Evolutionary conservation across 2,888 invertebrate genomes (phyloP).

Genomic region (Gasteruption jaculator): DNA sequence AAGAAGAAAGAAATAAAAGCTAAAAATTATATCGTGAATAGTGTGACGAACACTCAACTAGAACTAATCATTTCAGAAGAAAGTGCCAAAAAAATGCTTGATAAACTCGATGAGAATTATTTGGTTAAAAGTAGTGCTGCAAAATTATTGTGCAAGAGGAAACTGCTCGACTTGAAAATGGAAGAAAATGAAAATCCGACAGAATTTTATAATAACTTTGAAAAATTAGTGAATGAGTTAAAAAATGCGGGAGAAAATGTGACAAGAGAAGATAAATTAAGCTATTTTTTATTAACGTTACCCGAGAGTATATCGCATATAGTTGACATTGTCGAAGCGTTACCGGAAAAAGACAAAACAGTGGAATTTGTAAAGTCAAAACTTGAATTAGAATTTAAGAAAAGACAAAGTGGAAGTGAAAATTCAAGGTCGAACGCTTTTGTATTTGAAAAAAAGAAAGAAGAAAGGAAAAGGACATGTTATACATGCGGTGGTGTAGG

Average conservation of each 20-base stretch:
- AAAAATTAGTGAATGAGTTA: constrained; percentile 20
- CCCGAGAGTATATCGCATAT: constrained; percentile 20
- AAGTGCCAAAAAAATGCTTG: constrained; percentile 18
- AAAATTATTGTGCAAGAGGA: constrained; percentile 19
- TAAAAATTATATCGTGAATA: no score
- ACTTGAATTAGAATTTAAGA: constrained; percentile 19
- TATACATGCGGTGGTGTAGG: constrained; percentile 13
- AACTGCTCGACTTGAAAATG: constrained; percentile 20
- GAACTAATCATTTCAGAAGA: constrained; percentile 20
- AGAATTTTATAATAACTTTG: constrained; percentile 23
- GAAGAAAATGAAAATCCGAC: constrained; percentile 20
- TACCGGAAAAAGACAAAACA: constrained; percentile 19
- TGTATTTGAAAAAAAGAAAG: constrained; percentile 6
- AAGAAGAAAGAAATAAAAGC: no score
- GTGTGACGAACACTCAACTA: no score
- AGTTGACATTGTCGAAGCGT: constrained; percentile 19
- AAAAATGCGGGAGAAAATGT: constrained; percentile 22
- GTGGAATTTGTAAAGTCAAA: constrained; percentile 22
- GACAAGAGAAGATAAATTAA: constrained; percentile 21
- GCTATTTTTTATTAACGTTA: constrained; percentile 19
- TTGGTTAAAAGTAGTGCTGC: constrained; percentile 20
- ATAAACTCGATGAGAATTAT: constrained; percentile 18
- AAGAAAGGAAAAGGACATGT: constrained; percentile 5
- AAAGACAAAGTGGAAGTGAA: constrained; percentile 14
- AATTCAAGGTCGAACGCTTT: constrained; percentile 7